Evolutionary conservation across 2,888 invertebrate genomes (phyloP).

Genomic region (Xylocampa areola): DNA sequence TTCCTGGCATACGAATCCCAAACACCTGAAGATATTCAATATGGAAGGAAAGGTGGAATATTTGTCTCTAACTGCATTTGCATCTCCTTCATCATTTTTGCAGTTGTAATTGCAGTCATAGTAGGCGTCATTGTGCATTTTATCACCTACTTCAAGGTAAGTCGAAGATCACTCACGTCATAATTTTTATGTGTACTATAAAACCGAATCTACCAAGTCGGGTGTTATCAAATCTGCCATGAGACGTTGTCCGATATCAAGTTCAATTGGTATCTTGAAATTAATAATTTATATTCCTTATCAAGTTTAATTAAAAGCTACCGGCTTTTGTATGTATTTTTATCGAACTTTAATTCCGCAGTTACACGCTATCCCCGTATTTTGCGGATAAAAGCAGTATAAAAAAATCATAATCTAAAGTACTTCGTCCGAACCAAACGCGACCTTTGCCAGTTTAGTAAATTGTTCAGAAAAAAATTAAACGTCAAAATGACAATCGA

Average conservation of each 20-base stretch:
- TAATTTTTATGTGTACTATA: slow-evolving; percentile 14
- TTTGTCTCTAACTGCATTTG: slow-evolving; percentile 91
- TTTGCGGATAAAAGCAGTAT: slow-evolving; percentile 36
- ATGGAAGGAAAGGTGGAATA: slow-evolving; percentile 90
- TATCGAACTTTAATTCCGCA: slow-evolving; percentile 61
- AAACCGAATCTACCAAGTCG: slow-evolving; percentile 13
- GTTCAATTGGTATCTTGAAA: slow-evolving; percentile 54
- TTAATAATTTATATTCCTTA: slow-evolving; percentile 51
- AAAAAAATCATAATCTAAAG: slow-evolving; percentile 22
- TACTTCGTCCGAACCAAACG: slow-evolving; percentile 30
- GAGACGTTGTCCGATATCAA: slow-evolving; percentile 54
- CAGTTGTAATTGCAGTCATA: slow-evolving; percentile 75
- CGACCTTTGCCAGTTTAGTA: slow-evolving; percentile 23
- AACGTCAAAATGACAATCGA: slow-evolving; percentile 60
- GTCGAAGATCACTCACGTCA: slow-evolving; percentile 38
- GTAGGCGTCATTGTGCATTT: slow-evolving; percentile 85
- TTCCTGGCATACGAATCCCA: slow-evolving; percentile 90
- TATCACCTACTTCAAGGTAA: slow-evolving; percentile 83
- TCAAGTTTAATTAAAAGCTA: slow-evolving; percentile 49
- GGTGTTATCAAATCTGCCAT: slow-evolving; percentile 47
- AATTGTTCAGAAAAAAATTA: slow-evolving; percentile 32
- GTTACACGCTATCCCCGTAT: slow-evolving; percentile 45
- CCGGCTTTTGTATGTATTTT: slow-evolving; percentile 37
- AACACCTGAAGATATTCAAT: slow-evolving; percentile 87
- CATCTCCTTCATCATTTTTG: slow-evolving; percentile 76